A percentile compares a stretch with the other conserved stretches of the same genome.
phyloP scores from a whole-genome alignment of 1,140 invertebrate genomes.

The Megalonaias nervosa region DNA sequence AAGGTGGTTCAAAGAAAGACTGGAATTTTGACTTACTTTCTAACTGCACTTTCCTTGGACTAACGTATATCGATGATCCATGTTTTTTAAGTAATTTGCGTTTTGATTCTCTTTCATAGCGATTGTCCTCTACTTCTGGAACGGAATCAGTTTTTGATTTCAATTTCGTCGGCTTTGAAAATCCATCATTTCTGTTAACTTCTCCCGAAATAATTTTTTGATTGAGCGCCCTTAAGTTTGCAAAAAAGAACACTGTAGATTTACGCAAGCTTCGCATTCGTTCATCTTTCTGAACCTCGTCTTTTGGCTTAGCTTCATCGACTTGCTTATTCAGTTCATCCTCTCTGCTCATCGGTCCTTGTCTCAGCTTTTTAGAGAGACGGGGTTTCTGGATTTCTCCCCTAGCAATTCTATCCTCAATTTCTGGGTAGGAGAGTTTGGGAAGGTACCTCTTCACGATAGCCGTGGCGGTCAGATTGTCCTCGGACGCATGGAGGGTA shows the following conservation, averaged over 20 bases:
- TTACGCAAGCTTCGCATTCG: neutral
- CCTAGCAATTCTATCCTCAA: conserved; percentile 42
- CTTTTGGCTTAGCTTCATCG: conserved; percentile 4
- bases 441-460: conserved; percentile 41
- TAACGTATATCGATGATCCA: conserved; percentile 42
- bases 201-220: conserved; percentile 41
- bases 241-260: conserved; percentile 41
- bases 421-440: conserved; percentile 34
- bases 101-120: neutral
- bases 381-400: conserved; percentile 37
- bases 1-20: conserved; percentile 42
- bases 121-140: too few species aligned
- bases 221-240: conserved; percentile 43
- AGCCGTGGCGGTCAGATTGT: conserved; percentile 38
- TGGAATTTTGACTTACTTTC: conserved; percentile 40
- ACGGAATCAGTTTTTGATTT: too few species aligned
- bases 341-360: neutral
- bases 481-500: conserved; percentile 35
- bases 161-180: neutral
- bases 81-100: conserved; percentile 10
- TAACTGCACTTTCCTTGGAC: conserved; percentile 41
- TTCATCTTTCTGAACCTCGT: neutral
- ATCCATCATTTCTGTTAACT: conserved; percentile 30
- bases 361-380: conserved; percentile 6
- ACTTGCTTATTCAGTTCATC: conserved; percentile 7